phyloP scores from a whole-genome alignment of 2,797 vertebrate genomes.

The Antennarius maculatus region DNA sequence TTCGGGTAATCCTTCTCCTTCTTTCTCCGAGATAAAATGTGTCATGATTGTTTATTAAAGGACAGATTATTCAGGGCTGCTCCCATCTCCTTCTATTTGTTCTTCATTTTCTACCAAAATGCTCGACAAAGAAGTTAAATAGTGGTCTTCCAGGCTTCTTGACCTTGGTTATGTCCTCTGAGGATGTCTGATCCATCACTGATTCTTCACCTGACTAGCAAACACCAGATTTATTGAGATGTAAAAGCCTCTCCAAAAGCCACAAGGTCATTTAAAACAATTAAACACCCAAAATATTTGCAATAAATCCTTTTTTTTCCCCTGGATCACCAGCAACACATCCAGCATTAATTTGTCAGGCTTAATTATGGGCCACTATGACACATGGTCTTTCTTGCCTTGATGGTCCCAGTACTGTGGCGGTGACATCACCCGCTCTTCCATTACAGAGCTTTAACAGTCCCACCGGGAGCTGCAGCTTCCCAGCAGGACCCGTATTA shows the following conservation, averaged over 20 bases:
- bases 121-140: constrained; percentile 14
- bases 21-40: constrained; percentile 10
- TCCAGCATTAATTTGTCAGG: constrained; percentile 14
- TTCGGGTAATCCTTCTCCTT: constrained; percentile 33
- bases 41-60: constrained; percentile 35
- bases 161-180: constrained; percentile 21
- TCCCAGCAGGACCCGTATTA: constrained; percentile 70
- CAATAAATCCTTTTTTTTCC: constrained; percentile 12
- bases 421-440: constrained; percentile 73
- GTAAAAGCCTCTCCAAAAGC: no score
- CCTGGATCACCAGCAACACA: background rate
- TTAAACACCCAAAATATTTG: constrained; percentile 2
- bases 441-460: constrained; percentile 69
- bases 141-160: constrained; percentile 6
- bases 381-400: constrained; percentile 22
- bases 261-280: background rate
- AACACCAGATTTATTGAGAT: no score
- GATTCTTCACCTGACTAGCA: background rate
- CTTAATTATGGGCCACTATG: constrained; percentile 8
- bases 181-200: background rate
- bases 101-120: constrained; percentile 27
- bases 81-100: no score
- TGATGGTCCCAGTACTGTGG: constrained; percentile 26
- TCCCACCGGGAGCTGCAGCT: constrained; percentile 59
- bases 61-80: constrained; percentile 6